Conservation (phyloP, 1,140 invertebrate genomes). For the Calephelis virginiensis region DNA sequence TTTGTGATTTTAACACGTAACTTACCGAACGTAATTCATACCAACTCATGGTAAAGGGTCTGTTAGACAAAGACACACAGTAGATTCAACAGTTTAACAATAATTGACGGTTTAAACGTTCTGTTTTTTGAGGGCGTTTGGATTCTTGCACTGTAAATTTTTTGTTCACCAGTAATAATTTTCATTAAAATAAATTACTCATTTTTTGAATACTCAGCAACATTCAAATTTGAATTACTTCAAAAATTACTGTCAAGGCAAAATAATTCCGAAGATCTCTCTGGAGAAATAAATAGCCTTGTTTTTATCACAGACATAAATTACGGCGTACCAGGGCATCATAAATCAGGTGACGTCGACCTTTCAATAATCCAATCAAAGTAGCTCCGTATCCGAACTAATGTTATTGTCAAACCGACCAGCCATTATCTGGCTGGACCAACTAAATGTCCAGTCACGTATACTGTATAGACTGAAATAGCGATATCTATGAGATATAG, state of each 20-base stretch:
- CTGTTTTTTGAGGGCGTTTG: no score
- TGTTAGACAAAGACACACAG: no score
- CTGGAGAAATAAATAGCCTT: conserved; percentile 12
- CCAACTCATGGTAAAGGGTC: no score
- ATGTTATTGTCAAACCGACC: conserved; percentile 73
- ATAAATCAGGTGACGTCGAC: conserved; percentile 67
- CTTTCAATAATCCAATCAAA: conserved; percentile 76
- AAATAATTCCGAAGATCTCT: conserved; percentile 10
- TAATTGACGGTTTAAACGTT: no score
- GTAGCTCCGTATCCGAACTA: conserved; percentile 58
- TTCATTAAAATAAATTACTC: no score
- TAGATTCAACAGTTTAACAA: no score
- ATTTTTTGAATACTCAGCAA: conserved; percentile 37
- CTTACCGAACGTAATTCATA: no score
- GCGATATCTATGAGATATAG: neutral
- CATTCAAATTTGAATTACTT: neutral
- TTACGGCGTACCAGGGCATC: conserved; percentile 42
- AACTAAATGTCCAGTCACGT: conserved; percentile 68
- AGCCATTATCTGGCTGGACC: conserved; percentile 54
- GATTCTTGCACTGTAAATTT: no score
- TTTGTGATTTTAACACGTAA: no score
- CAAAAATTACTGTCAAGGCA: neutral
- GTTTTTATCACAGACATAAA: conserved; percentile 29
- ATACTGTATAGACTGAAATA: conserved; percentile 25
- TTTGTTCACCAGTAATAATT: no score